Evolutionary conservation across 2,113 vertebrate genomes (phyloP).

Genomic region (Neodon shergylaensis): DNA sequence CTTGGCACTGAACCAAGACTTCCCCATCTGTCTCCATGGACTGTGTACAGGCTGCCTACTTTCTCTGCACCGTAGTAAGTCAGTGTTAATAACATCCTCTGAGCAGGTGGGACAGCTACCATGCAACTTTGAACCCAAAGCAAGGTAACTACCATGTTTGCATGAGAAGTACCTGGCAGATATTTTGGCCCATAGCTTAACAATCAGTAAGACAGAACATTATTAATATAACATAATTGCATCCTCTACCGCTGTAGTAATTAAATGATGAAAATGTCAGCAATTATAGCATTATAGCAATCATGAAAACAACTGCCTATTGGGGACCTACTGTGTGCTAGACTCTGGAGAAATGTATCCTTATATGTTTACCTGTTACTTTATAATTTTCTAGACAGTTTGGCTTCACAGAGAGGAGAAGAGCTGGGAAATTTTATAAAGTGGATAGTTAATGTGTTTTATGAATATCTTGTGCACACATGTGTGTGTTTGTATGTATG

Average conservation of each 20-base stretch:
- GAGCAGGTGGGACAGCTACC: not conserved
- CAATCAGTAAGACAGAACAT: not conserved
- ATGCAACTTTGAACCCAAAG: not conserved
- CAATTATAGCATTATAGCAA: not conserved
- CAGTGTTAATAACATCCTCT: not conserved
- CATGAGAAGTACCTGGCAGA: not conserved
- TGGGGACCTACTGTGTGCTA: not conserved
- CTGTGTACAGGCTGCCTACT: not conserved
- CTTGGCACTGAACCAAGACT: not conserved
- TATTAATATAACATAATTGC: slow-evolving; percentile 11
- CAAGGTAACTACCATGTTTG: not conserved
- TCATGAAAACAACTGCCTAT: not conserved
- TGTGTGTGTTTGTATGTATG: not conserved
- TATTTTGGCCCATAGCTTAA: not conserved
- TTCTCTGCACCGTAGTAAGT: not conserved
- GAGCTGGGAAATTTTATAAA: not conserved
- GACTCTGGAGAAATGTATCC: not conserved
- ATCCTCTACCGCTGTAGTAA: slow-evolving; percentile 1
- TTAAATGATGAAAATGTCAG: not conserved
- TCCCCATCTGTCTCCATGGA: not conserved
- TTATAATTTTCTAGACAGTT: not conserved
- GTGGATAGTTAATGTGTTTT: not conserved
- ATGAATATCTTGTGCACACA: not conserved
- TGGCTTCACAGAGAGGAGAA: not conserved
- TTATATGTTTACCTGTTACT: not conserved